Evolutionary conservation across 1,140 invertebrate genomes (phyloP), one percentile per base, ranked within the genome.

Genomic region (Lordiphosa collinella): DNA sequence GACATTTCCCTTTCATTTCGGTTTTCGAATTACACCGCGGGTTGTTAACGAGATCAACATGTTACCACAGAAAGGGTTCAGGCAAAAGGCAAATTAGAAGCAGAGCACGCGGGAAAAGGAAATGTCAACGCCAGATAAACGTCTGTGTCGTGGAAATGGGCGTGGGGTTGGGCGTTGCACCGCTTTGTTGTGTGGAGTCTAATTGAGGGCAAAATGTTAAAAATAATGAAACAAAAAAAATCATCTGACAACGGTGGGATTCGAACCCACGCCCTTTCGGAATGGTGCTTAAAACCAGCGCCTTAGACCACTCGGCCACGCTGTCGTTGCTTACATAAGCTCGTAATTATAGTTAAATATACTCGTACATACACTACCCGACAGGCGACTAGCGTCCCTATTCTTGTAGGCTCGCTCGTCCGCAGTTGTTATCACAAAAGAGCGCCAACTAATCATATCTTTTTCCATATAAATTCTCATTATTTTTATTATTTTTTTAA

Each of bases 231-330:
- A 51, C 40, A 61, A 54, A 29, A 50, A 13, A 14, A 50, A 16
- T 32, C 4, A 37, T 8, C 12, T 93, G 92, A 93, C 92, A 93
- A 93, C 92, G 93, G 93, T 93, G 93, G 93, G 92, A 93, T 94
- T 93, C 93, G 92, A 93, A 94, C 93, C 92, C 93, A 94, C 92
- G 92, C 93, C 93, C 92, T 93, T 94, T 92, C 93, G 92, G 93
- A 93, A 92, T 93, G 92, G 92, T 93, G 93, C 92, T 93, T 94
- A 93, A 93, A 93, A 94, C 92, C 92, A 93, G 92, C 92, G 92
- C 92, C 92, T 93, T 93, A 93, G 92, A 93, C 92, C 92, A 91
- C 92, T 93, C 92, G 92, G 92, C 92, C 92, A 93, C 18, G 4
- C 18, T 18, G 18, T 18, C 18, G 3, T 18, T 4, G 1, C 4